A percentile compares a stretch with the other conserved stretches of the same genome.
phyloP scores from a whole-genome alignment of 92 coral and sea anemone genomes.

The Virgularia gustaviana region DNA sequence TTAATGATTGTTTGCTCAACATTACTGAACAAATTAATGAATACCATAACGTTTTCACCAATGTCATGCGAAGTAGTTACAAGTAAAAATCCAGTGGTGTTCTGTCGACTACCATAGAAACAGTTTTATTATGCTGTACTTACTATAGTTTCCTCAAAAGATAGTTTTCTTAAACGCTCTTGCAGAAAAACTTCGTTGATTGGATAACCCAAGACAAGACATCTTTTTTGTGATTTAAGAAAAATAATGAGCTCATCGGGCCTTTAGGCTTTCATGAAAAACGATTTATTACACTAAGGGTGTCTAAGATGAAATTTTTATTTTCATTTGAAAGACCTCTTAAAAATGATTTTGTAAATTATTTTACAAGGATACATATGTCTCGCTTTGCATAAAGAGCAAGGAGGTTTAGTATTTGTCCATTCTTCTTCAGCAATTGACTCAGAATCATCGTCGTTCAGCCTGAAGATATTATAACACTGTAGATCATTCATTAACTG shows the following conservation, averaged over 20 bases:
- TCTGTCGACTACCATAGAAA: no score
- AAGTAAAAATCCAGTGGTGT: no score
- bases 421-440: conserved; percentile 1
- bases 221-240: conserved; percentile 59
- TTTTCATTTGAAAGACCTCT: no score
- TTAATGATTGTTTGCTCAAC: no score
- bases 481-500: neutral
- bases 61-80: no score
- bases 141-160: conserved; percentile 59
- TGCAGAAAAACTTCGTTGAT: conserved; percentile 85
- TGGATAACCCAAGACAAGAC: conserved; percentile 69
- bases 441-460: neutral
- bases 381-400: conserved; percentile 7
- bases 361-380: conserved; percentile 35
- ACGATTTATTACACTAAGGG: neutral
- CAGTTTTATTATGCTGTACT: no score
- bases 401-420: conserved; percentile 11
- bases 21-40: no score
- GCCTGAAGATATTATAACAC: neutral
- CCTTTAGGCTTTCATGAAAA: neutral
- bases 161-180: conserved; percentile 59
- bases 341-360: no score
- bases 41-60: no score
- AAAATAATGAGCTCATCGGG: neutral
- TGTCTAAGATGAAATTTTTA: neutral